These are phyloP conservation scores for Sepiola atlantica DNA, from an alignment of 2,888 invertebrate species.

Conservation along the genomic window DNA sequence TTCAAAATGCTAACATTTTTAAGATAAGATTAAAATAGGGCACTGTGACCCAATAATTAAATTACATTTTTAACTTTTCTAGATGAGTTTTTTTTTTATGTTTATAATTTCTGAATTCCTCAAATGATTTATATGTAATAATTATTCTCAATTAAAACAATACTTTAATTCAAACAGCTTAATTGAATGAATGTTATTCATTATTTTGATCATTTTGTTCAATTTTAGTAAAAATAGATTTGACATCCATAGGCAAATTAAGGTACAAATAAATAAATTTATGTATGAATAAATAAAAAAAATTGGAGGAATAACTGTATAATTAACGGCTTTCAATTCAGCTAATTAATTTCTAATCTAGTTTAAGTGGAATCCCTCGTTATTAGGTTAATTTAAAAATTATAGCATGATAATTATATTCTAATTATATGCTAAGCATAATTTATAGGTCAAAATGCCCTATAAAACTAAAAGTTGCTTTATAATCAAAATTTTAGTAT, in stretches of 20 bases:
- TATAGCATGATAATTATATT: background rate
- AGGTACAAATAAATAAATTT: too few relatives aligned
- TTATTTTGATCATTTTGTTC: too few relatives aligned
- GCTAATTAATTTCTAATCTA: background rate
- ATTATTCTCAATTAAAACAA: background rate
- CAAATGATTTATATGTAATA: background rate
- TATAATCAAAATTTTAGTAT: background rate
- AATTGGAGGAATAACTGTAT: too few relatives aligned
- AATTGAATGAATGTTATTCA: too few relatives aligned
- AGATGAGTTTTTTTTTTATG: too few relatives aligned
- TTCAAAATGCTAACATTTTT: too few relatives aligned
- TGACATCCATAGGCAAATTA: background rate
- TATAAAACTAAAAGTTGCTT: background rate
- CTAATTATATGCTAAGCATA: slow-evolving; percentile 24
- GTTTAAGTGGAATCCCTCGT: background rate
- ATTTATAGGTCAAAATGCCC: background rate
- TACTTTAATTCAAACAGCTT: background rate
- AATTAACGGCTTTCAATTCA: background rate
- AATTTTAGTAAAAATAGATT: background rate
- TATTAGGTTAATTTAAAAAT: background rate
- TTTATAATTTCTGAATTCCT: too few relatives aligned
- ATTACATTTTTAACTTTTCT: background rate
- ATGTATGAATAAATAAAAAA: too few relatives aligned
- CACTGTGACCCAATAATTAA: background rate
- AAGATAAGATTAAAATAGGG: background rate